phyloP scores from a whole-genome alignment of 2,888 invertebrate genomes.

The Cephus spinipes region DNA sequence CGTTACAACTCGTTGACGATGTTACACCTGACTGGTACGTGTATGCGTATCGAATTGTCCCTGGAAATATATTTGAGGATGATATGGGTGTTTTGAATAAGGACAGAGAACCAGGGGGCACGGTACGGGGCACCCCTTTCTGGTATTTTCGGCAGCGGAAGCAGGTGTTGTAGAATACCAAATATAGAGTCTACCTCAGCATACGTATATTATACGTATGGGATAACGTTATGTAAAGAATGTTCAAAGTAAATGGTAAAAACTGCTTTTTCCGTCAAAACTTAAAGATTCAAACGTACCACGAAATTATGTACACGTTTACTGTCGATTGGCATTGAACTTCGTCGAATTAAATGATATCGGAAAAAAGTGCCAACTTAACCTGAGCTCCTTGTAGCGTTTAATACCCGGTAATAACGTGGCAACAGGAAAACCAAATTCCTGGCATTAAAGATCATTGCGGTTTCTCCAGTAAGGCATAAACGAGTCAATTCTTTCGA shows the following conservation, averaged over 20 bases:
- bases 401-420: too few species aligned
- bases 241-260: background rate
- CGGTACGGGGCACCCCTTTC: slow-evolving; percentile 3
- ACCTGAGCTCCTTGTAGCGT: too few species aligned
- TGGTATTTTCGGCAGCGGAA: slow-evolving; percentile 40
- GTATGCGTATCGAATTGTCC: background rate
- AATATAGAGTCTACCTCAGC: background rate
- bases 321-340: background rate
- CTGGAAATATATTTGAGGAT: background rate
- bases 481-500: background rate
- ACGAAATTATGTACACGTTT: background rate
- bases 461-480: background rate
- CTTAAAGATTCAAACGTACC: background rate
- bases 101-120: background rate
- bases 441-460: too few species aligned
- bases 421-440: too few species aligned
- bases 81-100: background rate
- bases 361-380: background rate
- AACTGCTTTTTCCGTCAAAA: background rate
- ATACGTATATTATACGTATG: background rate
- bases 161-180: slow-evolving; percentile 34
- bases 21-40: background rate
- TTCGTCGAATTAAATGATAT: background rate
- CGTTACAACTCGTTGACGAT: background rate
- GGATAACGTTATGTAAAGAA: background rate